A percentile compares a stretch with the other conserved stretches of the same genome.
These are phyloP conservation scores for Listronotus bonariensis DNA, from an alignment of 1,140 invertebrate species.

Conservation along the genomic window DNA sequence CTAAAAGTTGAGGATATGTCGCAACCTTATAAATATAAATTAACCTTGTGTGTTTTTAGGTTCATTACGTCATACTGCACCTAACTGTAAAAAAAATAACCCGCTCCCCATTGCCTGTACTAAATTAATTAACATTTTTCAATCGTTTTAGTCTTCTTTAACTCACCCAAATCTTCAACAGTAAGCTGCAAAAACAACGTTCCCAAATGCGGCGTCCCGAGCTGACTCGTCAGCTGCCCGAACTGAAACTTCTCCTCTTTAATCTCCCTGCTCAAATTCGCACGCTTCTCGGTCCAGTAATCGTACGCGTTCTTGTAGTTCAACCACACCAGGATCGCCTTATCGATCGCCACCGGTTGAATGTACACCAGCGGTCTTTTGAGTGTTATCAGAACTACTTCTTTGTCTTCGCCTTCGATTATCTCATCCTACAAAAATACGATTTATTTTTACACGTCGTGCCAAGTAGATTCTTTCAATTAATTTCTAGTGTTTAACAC, in stretches of 20 bases:
- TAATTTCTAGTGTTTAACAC: no score
- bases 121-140: no score
- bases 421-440: conserved; percentile 88
- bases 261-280: conserved; percentile 82
- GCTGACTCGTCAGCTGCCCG: conserved; percentile 75
- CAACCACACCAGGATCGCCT: conserved; percentile 95
- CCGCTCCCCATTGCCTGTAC: no score
- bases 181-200: conserved; percentile 93
- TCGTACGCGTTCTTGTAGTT: conserved; percentile 99
- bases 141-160: no score
- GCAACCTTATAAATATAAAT: no score
- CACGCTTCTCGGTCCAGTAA: conserved; percentile 96
- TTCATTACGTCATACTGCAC: no score
- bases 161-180: conserved; percentile 88
- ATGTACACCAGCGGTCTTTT: conserved; percentile 92
- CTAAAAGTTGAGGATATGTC: no score
- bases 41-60: no score
- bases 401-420: conserved; percentile 86
- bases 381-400: conserved; percentile 90
- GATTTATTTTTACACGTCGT: no score
- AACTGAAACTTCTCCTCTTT: conserved; percentile 75
- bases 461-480: no score
- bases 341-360: conserved; percentile 94
- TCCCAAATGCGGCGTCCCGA: conserved; percentile 76
- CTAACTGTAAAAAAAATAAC: no score